phyloP scores from a whole-genome alignment of 2,113 vertebrate genomes.

The Nannospalax galili region DNA sequence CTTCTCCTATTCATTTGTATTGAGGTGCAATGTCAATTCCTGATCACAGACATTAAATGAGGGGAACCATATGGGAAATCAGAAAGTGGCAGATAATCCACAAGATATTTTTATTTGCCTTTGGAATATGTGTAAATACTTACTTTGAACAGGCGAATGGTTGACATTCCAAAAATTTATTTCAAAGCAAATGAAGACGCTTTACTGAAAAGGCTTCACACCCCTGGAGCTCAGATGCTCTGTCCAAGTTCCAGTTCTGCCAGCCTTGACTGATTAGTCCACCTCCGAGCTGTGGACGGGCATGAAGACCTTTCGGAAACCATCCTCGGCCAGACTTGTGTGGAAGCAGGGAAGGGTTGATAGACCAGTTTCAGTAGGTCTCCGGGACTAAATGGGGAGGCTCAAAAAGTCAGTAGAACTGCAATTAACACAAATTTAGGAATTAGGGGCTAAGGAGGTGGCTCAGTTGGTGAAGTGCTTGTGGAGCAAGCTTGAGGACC shows the following conservation, averaged over 20 bases:
- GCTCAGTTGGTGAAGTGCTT: not conserved
- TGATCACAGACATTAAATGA: conserved; percentile 42
- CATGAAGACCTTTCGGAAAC: not conserved
- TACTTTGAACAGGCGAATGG: conserved; percentile 33
- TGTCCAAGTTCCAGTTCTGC: conserved; percentile 19
- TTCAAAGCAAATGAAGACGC: conserved; percentile 57
- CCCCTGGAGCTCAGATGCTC: not conserved
- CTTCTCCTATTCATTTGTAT: conserved; percentile 37
- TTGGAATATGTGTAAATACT: conserved; percentile 21
- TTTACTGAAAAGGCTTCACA: conserved; percentile 14
- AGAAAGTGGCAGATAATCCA: conserved; percentile 44
- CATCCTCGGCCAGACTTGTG: not conserved
- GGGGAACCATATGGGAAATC: not conserved
- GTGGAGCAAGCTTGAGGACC: not conserved
- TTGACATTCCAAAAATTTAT: conserved; percentile 59
- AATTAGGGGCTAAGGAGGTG: not conserved
- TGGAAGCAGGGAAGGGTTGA: conserved; percentile 33
- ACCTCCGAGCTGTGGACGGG: conserved; percentile 54
- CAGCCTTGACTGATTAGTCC: conserved; percentile 56
- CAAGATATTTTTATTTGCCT: conserved; percentile 59
- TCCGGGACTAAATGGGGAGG: not conserved
- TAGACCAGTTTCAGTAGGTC: not conserved
- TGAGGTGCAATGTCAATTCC: conserved; percentile 57
- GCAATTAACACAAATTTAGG: not conserved
- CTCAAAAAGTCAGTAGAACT: not conserved